These are phyloP conservation scores for Notocelia uddmanniana DNA, from an alignment of 2,888 invertebrate species.

Conservation along the genomic window DNA sequence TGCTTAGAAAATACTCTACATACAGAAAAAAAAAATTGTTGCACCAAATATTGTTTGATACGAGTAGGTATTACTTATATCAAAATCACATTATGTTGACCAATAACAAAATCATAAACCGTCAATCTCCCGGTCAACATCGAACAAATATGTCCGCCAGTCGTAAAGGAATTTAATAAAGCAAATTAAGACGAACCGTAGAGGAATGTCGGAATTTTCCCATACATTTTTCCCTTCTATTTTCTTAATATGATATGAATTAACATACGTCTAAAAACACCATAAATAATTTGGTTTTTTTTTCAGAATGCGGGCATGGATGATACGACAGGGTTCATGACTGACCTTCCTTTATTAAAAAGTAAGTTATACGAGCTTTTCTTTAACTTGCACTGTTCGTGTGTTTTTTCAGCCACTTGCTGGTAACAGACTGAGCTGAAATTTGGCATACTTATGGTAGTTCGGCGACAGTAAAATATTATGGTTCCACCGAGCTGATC, in stretches of 20 bases:
- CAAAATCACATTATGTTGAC: slow-evolving; percentile 3
- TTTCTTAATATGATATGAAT: slow-evolving; percentile 47
- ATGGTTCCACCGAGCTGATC: too few relatives aligned
- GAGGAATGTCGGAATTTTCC: slow-evolving; percentile 50
- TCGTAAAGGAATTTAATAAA: slow-evolving; percentile 68
- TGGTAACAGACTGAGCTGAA: too few relatives aligned
- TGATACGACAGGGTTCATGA: slow-evolving; percentile 95
- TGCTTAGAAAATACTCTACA: too few relatives aligned
- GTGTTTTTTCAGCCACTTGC: too few relatives aligned
- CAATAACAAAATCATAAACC: slow-evolving; percentile 34
- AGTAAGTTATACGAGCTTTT: too few relatives aligned
- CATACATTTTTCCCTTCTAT: slow-evolving; percentile 50
- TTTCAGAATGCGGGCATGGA: slow-evolving; percentile 93
- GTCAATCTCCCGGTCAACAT: slow-evolving; percentile 31
- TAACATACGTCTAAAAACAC: slow-evolving; percentile 10
- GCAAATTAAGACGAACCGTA: slow-evolving; percentile 62
- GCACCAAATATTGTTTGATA: not conserved
- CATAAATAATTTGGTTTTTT: slow-evolving; percentile 49
- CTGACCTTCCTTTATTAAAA: slow-evolving; percentile 95
- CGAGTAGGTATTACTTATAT: too few relatives aligned
- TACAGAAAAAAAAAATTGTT: too few relatives aligned
- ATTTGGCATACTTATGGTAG: too few relatives aligned
- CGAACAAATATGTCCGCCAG: slow-evolving; percentile 49
- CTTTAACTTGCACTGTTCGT: too few relatives aligned
- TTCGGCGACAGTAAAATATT: too few relatives aligned